These are phyloP conservation scores for Ormyrus thymus DNA, from an alignment of 2,888 invertebrate genomes.

Conservation along the genomic window DNA sequence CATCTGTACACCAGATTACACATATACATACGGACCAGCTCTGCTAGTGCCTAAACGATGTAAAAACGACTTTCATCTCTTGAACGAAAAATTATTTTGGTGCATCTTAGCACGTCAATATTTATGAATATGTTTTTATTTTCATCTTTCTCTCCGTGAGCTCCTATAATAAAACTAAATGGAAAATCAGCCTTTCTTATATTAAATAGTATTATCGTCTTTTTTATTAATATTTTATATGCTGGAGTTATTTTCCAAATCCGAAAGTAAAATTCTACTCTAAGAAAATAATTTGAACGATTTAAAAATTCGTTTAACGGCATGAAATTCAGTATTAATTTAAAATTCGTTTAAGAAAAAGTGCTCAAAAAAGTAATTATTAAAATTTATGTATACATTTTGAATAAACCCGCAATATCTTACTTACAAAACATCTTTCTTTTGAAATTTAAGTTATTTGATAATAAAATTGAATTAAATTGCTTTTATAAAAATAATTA, in stretches of 20 bases:
- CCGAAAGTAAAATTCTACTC: too few relatives aligned
- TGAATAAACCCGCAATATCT: too few relatives aligned
- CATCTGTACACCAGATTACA: constrained; percentile 23
- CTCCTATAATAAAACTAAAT: constrained; percentile 38
- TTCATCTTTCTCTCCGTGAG: neutral
- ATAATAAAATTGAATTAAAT: too few relatives aligned
- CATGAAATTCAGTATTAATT: too few relatives aligned
- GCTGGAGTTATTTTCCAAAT: neutral
- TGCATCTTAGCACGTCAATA: constrained; percentile 27
- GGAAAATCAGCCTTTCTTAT: constrained; percentile 52
- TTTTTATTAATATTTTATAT: constrained; percentile 3
- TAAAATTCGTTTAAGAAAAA: too few relatives aligned
- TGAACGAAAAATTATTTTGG: constrained; percentile 32
- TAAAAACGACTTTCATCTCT: constrained; percentile 46
- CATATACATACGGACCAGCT: constrained; percentile 31
- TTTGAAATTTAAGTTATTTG: too few relatives aligned
- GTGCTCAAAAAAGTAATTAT: too few relatives aligned
- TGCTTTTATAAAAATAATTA: neutral
- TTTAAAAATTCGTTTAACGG: too few relatives aligned
- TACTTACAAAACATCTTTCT: too few relatives aligned
- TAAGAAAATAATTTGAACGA: too few relatives aligned
- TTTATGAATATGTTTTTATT: neutral
- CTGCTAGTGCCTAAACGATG: constrained; percentile 24
- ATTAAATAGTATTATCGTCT: constrained; percentile 30
- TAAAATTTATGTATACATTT: too few relatives aligned